Evolutionary conservation across 30 jellyfish, hydroid and myxozoan species (phyloP).

Genomic region (Aurelia aurita): DNA sequence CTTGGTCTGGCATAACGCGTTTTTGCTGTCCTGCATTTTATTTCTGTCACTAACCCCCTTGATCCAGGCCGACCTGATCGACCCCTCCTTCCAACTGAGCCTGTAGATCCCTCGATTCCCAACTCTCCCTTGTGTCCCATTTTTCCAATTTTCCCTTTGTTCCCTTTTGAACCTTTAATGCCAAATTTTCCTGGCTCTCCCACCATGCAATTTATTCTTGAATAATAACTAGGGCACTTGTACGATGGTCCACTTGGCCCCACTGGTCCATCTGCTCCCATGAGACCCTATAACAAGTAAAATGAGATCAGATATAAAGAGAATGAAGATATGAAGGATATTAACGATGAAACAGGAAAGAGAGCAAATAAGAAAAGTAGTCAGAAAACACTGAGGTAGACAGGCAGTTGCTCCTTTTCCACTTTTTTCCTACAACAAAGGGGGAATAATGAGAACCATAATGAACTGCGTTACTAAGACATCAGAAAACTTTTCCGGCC

Average conservation of each 20-base stretch:
- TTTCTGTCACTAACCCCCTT: constrained; percentile 73
- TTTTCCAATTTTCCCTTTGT: constrained; percentile 74
- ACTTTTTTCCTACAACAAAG: too few species aligned
- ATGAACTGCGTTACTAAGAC: too few species aligned
- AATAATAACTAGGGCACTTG: constrained; percentile 23
- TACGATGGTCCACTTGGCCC: not conserved
- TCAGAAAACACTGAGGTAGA: too few species aligned
- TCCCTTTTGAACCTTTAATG: constrained; percentile 61
- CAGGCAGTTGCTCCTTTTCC: too few species aligned
- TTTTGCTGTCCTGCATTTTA: constrained; percentile 54
- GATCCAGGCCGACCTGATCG: constrained; percentile 92
- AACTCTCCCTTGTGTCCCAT: constrained; percentile 78
- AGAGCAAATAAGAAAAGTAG: too few species aligned
- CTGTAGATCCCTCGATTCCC: constrained; percentile 79
- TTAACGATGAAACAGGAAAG: too few species aligned
- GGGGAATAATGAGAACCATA: too few species aligned
- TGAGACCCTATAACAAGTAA: not conserved
- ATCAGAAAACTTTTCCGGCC: too few species aligned
- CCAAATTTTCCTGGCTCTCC: constrained; percentile 50
- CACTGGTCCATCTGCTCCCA: not conserved
- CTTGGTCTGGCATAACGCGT: constrained; percentile 69
- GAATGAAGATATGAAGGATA: too few species aligned
- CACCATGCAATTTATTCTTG: constrained; percentile 15
- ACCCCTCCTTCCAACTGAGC: constrained; percentile 86
- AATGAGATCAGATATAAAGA: too few species aligned